These are phyloP conservation scores for Geococcyx californianus DNA, from an alignment of 2,113 vertebrate species.

Conservation along the genomic window DNA sequence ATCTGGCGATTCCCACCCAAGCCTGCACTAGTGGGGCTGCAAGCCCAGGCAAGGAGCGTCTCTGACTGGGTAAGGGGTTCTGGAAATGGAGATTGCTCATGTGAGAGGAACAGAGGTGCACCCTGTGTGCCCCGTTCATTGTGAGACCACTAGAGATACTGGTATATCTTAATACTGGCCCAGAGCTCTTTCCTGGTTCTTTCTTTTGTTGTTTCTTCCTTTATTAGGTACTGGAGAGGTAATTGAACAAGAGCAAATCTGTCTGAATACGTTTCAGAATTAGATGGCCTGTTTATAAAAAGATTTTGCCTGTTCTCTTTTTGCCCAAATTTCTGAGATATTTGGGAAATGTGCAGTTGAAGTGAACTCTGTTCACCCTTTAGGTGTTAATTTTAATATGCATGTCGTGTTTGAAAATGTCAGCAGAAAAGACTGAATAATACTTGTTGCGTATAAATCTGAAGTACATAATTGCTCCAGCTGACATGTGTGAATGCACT, in stretches of 20 bases:
- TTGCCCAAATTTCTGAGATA: neutral
- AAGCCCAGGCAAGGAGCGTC: neutral
- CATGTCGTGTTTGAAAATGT: conserved; percentile 74
- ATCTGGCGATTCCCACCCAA: neutral
- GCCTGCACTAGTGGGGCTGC: neutral
- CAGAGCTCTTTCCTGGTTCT: neutral
- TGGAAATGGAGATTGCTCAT: neutral
- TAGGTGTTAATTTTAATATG: conserved; percentile 75
- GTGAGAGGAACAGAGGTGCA: neutral
- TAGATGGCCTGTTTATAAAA: neutral
- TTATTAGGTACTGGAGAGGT: neutral
- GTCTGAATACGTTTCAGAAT: neutral
- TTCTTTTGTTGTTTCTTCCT: neutral
- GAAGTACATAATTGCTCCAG: conserved; percentile 79
- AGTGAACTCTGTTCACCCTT: neutral
- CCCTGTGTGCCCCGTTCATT: neutral
- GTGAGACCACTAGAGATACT: neutral
- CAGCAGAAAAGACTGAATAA: conserved; percentile 76
- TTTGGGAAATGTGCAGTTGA: neutral
- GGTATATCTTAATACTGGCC: neutral
- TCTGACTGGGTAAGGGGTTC: neutral
- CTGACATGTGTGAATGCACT: conserved; percentile 82
- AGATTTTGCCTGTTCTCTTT: neutral
- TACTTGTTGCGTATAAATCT: conserved; percentile 71
- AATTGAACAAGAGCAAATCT: neutral